Evolutionary conservation across 2,113 vertebrate genomes (phyloP).

Genomic region (Muscicapa adusta): DNA sequence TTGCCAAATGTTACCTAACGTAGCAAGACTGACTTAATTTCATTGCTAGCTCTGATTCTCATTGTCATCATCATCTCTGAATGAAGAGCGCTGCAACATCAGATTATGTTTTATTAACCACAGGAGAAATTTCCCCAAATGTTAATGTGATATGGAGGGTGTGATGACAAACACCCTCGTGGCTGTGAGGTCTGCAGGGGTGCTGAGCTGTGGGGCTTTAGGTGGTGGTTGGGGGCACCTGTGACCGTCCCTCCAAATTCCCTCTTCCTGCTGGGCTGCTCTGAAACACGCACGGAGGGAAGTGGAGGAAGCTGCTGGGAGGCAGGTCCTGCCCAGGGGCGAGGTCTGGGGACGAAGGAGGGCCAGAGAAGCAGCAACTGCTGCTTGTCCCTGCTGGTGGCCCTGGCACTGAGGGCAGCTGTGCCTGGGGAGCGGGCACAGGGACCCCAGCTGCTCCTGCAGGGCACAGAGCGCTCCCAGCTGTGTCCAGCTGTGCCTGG

Average conservation of each 20-base stretch:
- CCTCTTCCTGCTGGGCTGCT: neutral
- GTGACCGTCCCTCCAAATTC: neutral
- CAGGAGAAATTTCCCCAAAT: neutral
- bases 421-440: fast-evolving
- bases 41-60: neutral
- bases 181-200: neutral
- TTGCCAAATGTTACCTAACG: neutral
- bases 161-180: neutral
- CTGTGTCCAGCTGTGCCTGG: fast-evolving
- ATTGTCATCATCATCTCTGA: neutral
- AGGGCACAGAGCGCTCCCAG: fast-evolving
- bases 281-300: fast-evolving
- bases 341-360: neutral
- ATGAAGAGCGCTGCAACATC: neutral
- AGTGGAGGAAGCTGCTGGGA: neutral
- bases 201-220: fast-evolving
- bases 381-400: fast-evolving
- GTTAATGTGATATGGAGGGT: neutral
- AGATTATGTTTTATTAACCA: neutral
- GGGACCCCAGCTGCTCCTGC: neutral
- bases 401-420: fast-evolving
- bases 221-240: neutral
- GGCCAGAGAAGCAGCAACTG: neutral
- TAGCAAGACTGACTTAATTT: neutral
- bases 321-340: fast-evolving